Conservation (phyloP, 2,888 invertebrate species). For the Polydesmus complanatus region DNA sequence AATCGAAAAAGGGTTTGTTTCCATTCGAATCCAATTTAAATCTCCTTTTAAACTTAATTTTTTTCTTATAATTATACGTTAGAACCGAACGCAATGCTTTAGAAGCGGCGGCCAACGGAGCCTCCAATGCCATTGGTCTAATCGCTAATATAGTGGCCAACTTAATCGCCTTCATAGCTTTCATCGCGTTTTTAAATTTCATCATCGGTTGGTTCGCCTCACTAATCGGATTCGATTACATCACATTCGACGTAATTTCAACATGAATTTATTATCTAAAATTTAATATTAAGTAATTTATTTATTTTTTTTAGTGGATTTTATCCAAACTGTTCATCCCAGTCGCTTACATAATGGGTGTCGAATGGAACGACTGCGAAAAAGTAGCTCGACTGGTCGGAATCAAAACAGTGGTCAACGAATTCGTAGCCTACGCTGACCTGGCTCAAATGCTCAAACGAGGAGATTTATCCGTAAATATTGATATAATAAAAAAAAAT, state of each 20-base stretch:
- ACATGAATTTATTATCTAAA: too few relatives aligned
- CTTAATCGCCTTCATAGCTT: conserved; percentile 77
- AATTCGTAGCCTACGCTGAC: conserved; percentile 75
- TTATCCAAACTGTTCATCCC: conserved; percentile 84
- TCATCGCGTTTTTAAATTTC: conserved; percentile 70
- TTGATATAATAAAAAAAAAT: too few relatives aligned
- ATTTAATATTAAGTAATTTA: conserved; percentile 1
- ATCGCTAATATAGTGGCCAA: conserved; percentile 80
- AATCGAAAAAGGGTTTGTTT: conserved; percentile 25
- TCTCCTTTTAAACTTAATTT: too few relatives aligned
- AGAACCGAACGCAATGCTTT: conserved; percentile 70
- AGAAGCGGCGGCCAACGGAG: conserved; percentile 85
- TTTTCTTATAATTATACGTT: conserved; percentile 20
- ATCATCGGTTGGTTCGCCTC: conserved; percentile 64
- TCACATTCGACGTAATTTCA: conserved; percentile 38
- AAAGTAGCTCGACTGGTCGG: conserved; percentile 71
- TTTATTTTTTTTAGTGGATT: conserved; percentile 42
- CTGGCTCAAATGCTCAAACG: conserved; percentile 48
- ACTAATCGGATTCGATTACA: conserved; percentile 49
- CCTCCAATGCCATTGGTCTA: conserved; percentile 60
- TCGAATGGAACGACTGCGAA: conserved; percentile 47
- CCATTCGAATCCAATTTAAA: not conserved
- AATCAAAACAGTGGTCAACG: conserved; percentile 77
- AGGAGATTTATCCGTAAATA: conserved; percentile 43
- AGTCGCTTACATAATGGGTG: conserved; percentile 71